A percentile compares a stretch with the other conserved stretches of the same genome.
Evolutionary conservation across 2,797 vertebrate species (phyloP).

Genomic region (Hipposideros larvatus): DNA sequence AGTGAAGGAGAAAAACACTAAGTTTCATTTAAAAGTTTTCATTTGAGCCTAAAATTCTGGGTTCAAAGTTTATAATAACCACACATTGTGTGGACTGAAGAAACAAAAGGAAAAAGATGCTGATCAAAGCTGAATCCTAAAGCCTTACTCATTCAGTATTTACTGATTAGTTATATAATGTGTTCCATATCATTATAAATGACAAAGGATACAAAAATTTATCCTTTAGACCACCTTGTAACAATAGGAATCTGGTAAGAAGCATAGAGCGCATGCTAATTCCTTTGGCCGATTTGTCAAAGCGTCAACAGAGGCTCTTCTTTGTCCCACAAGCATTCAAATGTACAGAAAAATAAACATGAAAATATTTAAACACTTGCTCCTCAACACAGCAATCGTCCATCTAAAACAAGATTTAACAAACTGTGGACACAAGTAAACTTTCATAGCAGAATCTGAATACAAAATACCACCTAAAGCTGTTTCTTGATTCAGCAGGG

Average conservation of each 20-base stretch:
- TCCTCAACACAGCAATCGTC: neutral
- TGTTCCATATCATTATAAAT: neutral
- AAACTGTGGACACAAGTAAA: neutral
- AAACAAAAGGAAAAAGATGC: neutral
- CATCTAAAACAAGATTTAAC: constrained; percentile 10
- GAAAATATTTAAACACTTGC: constrained; percentile 11
- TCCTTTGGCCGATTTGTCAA: neutral
- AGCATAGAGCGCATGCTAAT: neutral
- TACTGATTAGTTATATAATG: neutral
- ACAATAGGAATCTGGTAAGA: neutral
- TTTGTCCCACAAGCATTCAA: neutral
- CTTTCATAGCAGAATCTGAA: constrained; percentile 8
- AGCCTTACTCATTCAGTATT: neutral
- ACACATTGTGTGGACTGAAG: neutral
- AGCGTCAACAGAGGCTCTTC: constrained; percentile 39
- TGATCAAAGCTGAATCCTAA: neutral
- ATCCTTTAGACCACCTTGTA: neutral
- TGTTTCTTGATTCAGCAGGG: neutral
- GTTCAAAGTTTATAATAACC: neutral
- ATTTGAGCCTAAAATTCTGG: constrained; percentile 24
- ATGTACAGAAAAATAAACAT: neutral
- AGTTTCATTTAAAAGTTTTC: constrained; percentile 16
- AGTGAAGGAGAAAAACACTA: neutral
- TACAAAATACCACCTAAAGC: constrained; percentile 32
- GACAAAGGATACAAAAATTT: constrained; percentile 10